These are phyloP conservation scores for Orchesella cincta DNA, from an alignment of 1,140 invertebrate species.

Conservation along the genomic window DNA sequence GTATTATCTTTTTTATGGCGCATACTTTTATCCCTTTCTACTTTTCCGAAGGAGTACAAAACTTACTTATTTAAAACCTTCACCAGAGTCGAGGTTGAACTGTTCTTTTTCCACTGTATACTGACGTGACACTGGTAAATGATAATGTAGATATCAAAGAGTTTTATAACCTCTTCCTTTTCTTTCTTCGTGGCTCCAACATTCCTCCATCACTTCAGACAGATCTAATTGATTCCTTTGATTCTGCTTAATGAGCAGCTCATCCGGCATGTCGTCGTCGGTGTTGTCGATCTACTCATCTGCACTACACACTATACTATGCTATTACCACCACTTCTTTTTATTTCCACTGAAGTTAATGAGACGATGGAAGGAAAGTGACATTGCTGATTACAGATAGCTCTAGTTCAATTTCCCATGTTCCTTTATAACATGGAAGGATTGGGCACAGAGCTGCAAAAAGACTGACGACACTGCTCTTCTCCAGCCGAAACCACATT, in stretches of 20 bases:
- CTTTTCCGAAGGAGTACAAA: neutral
- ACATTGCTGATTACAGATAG: conserved; percentile 9
- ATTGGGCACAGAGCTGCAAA: neutral
- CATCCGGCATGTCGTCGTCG: conserved; percentile 8
- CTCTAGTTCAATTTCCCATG: neutral
- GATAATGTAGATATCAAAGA: neutral
- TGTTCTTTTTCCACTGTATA: neutral
- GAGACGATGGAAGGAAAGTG: conserved; percentile 20
- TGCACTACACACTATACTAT: neutral
- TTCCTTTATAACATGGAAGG: neutral
- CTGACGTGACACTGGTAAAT: neutral
- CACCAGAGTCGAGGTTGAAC: too few relatives aligned
- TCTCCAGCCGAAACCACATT: too few relatives aligned
- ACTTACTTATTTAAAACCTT: neutral
- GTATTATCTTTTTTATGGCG: too few relatives aligned
- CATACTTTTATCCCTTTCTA: neutral
- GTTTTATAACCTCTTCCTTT: neutral
- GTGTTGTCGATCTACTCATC: conserved; percentile 6
- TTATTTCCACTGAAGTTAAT: conserved; percentile 7
- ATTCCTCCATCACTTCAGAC: neutral
- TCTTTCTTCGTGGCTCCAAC: neutral
- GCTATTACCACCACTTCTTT: neutral
- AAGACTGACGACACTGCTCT: too few relatives aligned
- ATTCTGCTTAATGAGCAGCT: conserved; percentile 24
- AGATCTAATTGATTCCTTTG: conserved; percentile 24